Percentiles rank a stretch among this genome's conserved stretches.
phyloP scores from a whole-genome alignment of 92 coral and sea anemone genomes.

The Epizoanthus scotinus region DNA sequence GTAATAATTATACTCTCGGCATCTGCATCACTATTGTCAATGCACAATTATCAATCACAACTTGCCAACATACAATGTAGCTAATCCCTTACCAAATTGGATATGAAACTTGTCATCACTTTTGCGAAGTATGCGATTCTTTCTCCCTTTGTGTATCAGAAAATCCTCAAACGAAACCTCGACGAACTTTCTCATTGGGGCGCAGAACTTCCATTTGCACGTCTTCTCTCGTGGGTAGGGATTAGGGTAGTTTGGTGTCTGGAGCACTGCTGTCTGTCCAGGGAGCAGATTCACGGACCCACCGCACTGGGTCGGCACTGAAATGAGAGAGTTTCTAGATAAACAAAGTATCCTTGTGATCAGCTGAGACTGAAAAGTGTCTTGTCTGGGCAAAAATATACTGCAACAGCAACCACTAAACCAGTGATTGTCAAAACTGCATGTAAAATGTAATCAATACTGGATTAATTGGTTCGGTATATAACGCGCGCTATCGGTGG shows the following conservation, averaged over 20 bases:
- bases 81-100: slow-evolving; percentile 5
- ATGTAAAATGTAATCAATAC: too few relatives aligned
- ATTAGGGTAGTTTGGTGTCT: slow-evolving; percentile 31
- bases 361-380: too few relatives aligned
- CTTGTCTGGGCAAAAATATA: too few relatives aligned
- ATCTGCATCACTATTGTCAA: too few relatives aligned
- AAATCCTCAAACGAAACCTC: slow-evolving; percentile 21
- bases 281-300: neutral
- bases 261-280: slow-evolving; percentile 17
- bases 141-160: slow-evolving; percentile 16
- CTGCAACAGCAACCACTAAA: too few relatives aligned
- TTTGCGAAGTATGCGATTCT: slow-evolving; percentile 31
- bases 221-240: slow-evolving; percentile 26
- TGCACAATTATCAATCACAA: too few relatives aligned
- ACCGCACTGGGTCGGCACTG: slow-evolving; percentile 9
- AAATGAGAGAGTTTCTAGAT: neutral
- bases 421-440: too few relatives aligned
- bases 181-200: slow-evolving; percentile 13
- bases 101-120: slow-evolving; percentile 26
- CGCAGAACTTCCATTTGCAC: slow-evolving; percentile 26
- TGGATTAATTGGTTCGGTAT: too few relatives aligned
- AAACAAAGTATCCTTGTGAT: neutral
- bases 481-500: too few relatives aligned
- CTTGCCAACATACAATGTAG: neutral
- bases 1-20: too few relatives aligned